Evolutionary conservation across 1,140 invertebrate species (phyloP).

Genomic region (Achatina immaculata): DNA sequence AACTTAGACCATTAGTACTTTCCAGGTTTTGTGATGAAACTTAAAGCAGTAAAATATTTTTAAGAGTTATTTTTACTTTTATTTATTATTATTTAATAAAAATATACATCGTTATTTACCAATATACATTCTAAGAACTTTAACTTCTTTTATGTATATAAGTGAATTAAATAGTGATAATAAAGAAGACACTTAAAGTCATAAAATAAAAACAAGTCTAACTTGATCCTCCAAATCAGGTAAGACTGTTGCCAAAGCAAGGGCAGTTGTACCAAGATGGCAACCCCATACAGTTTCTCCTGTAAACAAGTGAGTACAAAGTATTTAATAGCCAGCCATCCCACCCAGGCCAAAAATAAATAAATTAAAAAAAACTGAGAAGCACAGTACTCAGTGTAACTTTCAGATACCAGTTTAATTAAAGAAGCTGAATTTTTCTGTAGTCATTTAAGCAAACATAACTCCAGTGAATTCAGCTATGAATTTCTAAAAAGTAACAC

Average conservation of each 20-base stretch:
- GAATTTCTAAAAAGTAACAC: too few relatives aligned
- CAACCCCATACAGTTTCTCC: constrained; percentile 68
- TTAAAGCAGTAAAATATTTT: too few relatives aligned
- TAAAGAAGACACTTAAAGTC: neutral
- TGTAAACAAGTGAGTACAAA: constrained; percentile 45
- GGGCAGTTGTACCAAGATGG: constrained; percentile 46
- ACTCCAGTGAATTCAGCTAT: too few relatives aligned
- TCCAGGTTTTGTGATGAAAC: too few relatives aligned
- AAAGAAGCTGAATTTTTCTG: neutral
- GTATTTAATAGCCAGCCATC: neutral
- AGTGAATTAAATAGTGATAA: neutral
- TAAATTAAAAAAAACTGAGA: neutral
- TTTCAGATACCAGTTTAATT: neutral
- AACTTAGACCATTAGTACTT: too few relatives aligned
- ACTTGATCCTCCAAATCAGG: constrained; percentile 36
- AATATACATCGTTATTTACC: neutral
- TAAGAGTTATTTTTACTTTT: too few relatives aligned
- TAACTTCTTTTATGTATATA: neutral
- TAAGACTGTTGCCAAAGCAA: constrained; percentile 45
- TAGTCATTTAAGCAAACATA: neutral
- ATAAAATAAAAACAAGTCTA: neutral
- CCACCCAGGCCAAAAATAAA: neutral
- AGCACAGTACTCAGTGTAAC: neutral
- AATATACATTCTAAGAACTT: neutral
- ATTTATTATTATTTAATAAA: neutral